Base-by-base conservation (phyloP, 2,113 vertebrate genomes). In the Xenus cinereus region DNA sequence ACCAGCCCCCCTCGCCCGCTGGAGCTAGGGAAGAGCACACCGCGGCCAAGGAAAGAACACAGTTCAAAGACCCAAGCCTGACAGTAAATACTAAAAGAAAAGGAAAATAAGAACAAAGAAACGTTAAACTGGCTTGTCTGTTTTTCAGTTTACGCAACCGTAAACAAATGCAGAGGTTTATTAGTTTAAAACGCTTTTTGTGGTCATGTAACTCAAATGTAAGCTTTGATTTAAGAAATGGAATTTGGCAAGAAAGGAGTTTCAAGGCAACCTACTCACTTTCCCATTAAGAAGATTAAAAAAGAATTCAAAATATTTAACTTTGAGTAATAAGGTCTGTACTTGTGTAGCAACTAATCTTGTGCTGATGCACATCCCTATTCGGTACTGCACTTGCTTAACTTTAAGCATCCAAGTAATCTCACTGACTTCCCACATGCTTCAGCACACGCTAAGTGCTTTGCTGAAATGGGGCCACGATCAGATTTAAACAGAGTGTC, bases 231-330 rank as follows among this genome's bases (percentile, higher is more conserved):
- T 95, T 78, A 91, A 97, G 89, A 96, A 87, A 73, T 7, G 64
- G 93, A 96, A 96, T 81, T 81, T 97, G 91, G 94, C 96, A 97
- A 94, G 82, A 76, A 90, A 75, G 64, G 51, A 87, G 68, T 53
- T 87, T 89, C 93, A 67, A 92, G 91, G 59, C 93, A 96, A 67
- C 73, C 94, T 88, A 93, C 88, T 97, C 93, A 84, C 71, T 92
- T 95, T 95, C 82, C 80, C 90, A 96, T 93, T 95, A 95, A 94
- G 85, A 92, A 95, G 93, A 97, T 96, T 96, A 89, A 97, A 97
- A 91, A 95, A 91, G 87, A 96, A 95, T 94, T 91, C 86, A 94
- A 97, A 96, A 95, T 77, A 95, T 96, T 94, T 95, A 95, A 89
- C 90, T 87, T 83, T 62, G 92, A 76, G 90, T 80, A 89, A 72